Base-by-base conservation (phyloP, 37 sponge, comb jelly and placozoan species). In the Ephydatia muelleri region DNA sequence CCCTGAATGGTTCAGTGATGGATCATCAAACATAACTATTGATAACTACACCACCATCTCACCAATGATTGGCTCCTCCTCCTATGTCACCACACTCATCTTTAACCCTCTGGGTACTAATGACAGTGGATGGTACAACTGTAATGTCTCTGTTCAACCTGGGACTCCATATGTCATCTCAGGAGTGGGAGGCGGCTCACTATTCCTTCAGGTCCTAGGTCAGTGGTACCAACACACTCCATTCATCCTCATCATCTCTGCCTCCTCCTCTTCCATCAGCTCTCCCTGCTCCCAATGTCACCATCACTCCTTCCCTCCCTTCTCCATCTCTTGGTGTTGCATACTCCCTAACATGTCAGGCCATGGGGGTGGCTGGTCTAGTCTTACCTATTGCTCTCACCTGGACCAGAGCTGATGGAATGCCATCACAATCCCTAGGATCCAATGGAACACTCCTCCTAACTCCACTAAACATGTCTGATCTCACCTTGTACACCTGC, bases 91-190 rank as follows among this genome's bases (percentile, higher is more conserved):
- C 57, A 57, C 19, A 57, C 57, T 57, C 57, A 57, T 57, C 19
- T 73, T 73, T 31, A 31, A 25, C 74, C 32, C 74, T 5, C 33
- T 73, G 2, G 35, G 35, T 36, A 73, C 32, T 14, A 36, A 80
- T 14, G 86, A 85, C 37, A 75, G 81, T 12, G 90, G 90, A 27
- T 31, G 16, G 65, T 90, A 90, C 70, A 33, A 29, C 22, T 90
- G 90, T 75, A 71, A 65, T 34, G 90, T 49, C 19, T 27, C 32
- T 73, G 74, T 57, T 11, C 57, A 16, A 57, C 57, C 57, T 57
- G 57, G 16, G 6, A 1, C 57, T 57, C 6, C 57, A 14, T 57
- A 57, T 11, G 16, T 14, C 57, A 57, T 57, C 57, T 57, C 57
- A 57, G 57, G 57, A 57, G 57, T 57, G 57, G 57, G 57, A 57